Evolutionary conservation across 2,113 vertebrate species (phyloP), one percentile per base, ranked within the genome.

Genomic region (Bombycilla garrulus): DNA sequence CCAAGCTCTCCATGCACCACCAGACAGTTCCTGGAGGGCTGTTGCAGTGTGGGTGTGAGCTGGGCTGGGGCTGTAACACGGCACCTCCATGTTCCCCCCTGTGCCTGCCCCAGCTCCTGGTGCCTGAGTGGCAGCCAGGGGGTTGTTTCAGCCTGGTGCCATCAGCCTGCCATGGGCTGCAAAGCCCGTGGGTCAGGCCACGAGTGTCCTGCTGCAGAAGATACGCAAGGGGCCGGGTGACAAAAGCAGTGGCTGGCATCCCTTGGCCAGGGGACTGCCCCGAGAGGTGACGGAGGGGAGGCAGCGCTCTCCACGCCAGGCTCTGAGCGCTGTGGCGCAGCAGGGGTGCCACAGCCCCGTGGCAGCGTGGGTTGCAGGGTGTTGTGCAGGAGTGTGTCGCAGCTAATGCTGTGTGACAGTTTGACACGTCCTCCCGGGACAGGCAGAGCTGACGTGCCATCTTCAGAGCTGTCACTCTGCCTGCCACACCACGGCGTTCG

Each of bases 331-430:
- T 33, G 23, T 33, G 25, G 38, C 60, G 13, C 3, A 8, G 64
- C 81, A 61, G 53, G 36, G 62, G n/a, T 66, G 81, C 28, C 5
- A 4, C 44, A 56, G 82, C 74, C 69, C 50, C 5, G 7, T 70
- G 58, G 87, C 10, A 25, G 51, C 28, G 88, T 6, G 40, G 54
- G 65, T 44, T 81, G 72, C 73, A 78, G 79, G 65, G 70, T 5
- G 5, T 17, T 19, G 38, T 65, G 83, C 28, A 21, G 92, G 24
- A 71, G 44, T 5, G 47, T 65, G 62, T 45, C 12, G 78, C 54
- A 48, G 90, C 69, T 78, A 92, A 70, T 95, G 91, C 88, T 35
- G 50, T 95, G 76, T 93, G 81, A 61, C 88, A 91, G 80, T 93
- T 73, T 89, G 81, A 95, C 95, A 89, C 22, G 65, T 79, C 67